Base-by-base conservation (phyloP, 2,888 invertebrate genomes). In the Leptothorax acervorum region DNA sequence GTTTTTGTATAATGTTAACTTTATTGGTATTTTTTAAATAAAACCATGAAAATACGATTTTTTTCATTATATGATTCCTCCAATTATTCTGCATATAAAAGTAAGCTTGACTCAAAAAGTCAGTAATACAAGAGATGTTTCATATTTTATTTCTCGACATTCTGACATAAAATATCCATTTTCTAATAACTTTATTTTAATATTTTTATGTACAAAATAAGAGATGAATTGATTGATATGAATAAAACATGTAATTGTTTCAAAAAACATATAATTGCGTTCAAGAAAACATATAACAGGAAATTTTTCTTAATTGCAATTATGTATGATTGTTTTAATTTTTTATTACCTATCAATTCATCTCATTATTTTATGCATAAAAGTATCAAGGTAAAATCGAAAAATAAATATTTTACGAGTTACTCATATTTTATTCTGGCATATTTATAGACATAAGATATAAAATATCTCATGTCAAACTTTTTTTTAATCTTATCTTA, bases 51-150 rank as follows among this genome's bases (percentile, higher is more conserved):
- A 23, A 66, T 18, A 66, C 3, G 15, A 42, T 45, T 45, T 28
- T 5, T 45, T 9, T 35, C 6, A 35, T 35, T 35, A 35, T 35
- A 35, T 35, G 35, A 35, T 35, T 35, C 35, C 4, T 35, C 0
- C 23, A 42, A 12, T 45, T 45, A 45, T 66, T 66, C 8, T 66
- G 1, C 28, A 45, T 23, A 42, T 45, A 28, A 28, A 45, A 5
- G 3, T 28, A 66, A 45, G 42, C 65, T 66, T 66, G 42, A 35
- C 35, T 65, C 0, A 12, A 65, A 65, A 65, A 65, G 23, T 63
- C 12, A 42, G 23, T 23, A 60, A 8, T 42, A 8, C 12, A 42
- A 42, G 2, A 65, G 23, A 42, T 39, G n/a, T 12, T 11, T 65
- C 2, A 42, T 42, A 65, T 66, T 65, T 45, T 66, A 28, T 66